Evolutionary conservation across 2,797 vertebrate species (phyloP), one percentile per base, ranked within the genome.

Genomic region (Acipenser transmontanus): DNA sequence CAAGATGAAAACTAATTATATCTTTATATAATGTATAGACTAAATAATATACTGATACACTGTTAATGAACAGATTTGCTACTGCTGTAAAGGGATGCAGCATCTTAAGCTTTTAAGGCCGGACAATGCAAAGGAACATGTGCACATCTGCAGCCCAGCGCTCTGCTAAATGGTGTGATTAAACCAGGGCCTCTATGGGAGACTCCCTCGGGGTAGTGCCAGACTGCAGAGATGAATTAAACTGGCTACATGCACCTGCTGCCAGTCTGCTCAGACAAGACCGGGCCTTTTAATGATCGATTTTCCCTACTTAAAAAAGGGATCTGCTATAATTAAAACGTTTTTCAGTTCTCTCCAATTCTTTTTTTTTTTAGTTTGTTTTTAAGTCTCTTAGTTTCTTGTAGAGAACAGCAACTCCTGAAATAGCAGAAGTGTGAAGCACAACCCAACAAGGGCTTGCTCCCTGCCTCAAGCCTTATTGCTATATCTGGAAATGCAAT

Each of bases 131-230:
- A 34, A 34, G 34, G 34, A 34, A 34, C 34, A 34, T 34, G 34
- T 34, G 51, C 64, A 61, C 62, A 72, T 75, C 61, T 73, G 67
- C 14, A 64, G 49, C 59, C 68, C 65, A 1, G 59, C 69, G 72
- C 69, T 70, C 64, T 49, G 51, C 74, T 76, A 70, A 78, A 77
- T 68, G 56, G 67, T 47, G 69, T 47, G 69, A 84, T 81, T 82
- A 84, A 78, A 47, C 49, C 72, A 76, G 79, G 72, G 74, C 77
- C 78, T 52, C 49, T 60, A 66, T 68, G 66, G 73, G 72, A 17
- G 74, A 68, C 68, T 56, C 69, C 13, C 61, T 74, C 69, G 56
- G 74, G 69, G 63, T 70, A 73, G 34, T 66, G 68, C 47, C n/a
- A 47, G 49, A 12, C 61, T 64, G 51, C 10, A 48, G 49, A 51